Evolutionary conservation across 2,797 vertebrate genomes (phyloP).

Genomic region (Mus minutoides): DNA sequence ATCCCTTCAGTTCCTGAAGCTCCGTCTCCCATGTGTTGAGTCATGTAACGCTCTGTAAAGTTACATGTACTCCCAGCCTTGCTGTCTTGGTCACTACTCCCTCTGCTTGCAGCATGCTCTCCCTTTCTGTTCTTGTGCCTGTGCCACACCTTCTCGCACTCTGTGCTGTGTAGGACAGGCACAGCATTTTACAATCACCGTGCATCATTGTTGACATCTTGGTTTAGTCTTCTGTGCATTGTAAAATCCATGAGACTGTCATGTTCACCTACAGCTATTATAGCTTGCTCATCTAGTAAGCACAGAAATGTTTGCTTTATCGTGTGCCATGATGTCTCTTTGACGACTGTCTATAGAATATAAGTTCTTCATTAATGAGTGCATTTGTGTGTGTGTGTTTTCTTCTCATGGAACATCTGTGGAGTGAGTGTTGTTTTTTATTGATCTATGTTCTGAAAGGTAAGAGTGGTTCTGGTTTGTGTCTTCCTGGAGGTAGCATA

Average conservation of each 20-base stretch:
- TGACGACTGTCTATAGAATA: background rate
- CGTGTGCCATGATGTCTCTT: background rate
- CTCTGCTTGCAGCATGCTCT: background rate
- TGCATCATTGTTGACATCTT: background rate
- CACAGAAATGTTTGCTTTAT: constrained; percentile 32
- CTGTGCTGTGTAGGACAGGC: background rate
- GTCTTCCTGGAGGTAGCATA: background rate
- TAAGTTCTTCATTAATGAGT: background rate
- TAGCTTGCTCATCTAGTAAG: background rate
- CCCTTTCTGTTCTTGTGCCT: background rate
- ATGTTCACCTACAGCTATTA: background rate
- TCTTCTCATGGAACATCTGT: background rate
- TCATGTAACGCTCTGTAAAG: background rate
- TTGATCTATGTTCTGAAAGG: background rate
- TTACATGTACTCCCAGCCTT: accelerated
- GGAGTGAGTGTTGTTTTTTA: background rate
- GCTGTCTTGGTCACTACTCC: background rate
- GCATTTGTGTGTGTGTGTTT: background rate
- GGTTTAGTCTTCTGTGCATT: background rate
- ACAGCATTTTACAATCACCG: background rate
- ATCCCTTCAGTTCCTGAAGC: background rate
- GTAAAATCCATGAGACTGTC: background rate
- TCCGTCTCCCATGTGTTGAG: background rate
- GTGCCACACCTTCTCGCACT: background rate
- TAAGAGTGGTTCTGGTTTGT: background rate